Evolutionary conservation across 2,888 invertebrate species (phyloP).

Genomic region (Ommatoiulus sabulosus): DNA sequence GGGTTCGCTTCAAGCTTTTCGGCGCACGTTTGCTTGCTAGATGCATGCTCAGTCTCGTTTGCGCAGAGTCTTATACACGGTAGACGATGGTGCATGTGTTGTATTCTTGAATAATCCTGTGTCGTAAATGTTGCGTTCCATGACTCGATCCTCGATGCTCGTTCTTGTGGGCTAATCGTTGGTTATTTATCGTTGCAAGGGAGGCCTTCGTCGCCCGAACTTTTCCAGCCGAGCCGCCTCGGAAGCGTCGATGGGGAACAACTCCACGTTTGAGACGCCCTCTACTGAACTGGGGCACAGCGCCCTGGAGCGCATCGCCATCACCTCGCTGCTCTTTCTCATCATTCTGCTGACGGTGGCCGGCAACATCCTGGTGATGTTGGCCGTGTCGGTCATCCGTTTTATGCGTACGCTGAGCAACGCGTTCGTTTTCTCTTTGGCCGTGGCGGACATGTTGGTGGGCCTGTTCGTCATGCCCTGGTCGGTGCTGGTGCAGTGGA

Average conservation of each 20-base stretch:
- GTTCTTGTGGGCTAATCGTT: background rate
- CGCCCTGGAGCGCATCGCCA: conserved; percentile 56
- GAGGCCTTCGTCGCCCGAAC: background rate
- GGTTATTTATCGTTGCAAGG: background rate
- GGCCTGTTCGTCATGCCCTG: conserved; percentile 93
- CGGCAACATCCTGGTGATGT: conserved; percentile 93
- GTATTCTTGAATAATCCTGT: background rate
- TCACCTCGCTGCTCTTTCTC: conserved; percentile 81
- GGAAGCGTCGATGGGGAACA: background rate
- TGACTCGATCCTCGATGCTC: background rate
- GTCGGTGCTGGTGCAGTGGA: conserved; percentile 62
- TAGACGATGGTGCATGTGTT: background rate
- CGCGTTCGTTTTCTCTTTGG: conserved; percentile 95
- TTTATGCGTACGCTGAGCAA: conserved; percentile 96
- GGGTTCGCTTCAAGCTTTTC: background rate
- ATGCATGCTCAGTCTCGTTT: background rate
- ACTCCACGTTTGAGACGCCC: background rate
- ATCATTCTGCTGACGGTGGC: conserved; percentile 90
- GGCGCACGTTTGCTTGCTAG: background rate
- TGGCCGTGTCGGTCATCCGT: conserved; percentile 81
- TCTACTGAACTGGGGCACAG: conserved; percentile 57
- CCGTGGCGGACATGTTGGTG: conserved; percentile 95
- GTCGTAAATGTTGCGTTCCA: too few species aligned
- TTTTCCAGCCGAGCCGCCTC: background rate
- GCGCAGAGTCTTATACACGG: background rate